Base-by-base conservation (phyloP, 2,797 vertebrate genomes). In the Falco peregrinus region DNA sequence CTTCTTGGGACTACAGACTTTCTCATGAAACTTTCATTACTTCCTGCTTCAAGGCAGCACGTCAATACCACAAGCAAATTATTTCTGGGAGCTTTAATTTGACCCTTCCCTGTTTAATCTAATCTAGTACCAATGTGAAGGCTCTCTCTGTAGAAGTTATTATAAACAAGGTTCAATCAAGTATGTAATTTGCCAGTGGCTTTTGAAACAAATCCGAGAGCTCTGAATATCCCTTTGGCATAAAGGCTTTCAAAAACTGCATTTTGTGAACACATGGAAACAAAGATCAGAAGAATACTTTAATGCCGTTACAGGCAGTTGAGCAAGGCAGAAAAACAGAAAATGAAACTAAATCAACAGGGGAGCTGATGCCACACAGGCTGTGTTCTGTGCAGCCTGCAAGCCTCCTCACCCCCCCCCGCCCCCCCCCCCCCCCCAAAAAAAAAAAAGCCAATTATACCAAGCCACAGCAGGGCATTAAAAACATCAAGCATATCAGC, bases 341-440 rank as follows among this genome's bases (percentile, higher is more conserved):
- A 98, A 97, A 96, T 90, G 93, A 98, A 98, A 97, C 95, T 97
- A 97, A 97, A 96, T 96, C 97, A 98, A 97, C 97, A 98, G 95
- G 96, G 86, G 89, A 92, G 93, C 95, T 13, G 3, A 95, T 97
- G 95, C 90, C 96, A 96, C 89, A 92, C 95, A 94, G 94, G 80
- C 88, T 84, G 94, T 53, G 61, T 16, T 70, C 41, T 61, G 63
- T 13, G 53, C 54, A 94, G 91, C 47, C 82, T 61, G 84, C 4
- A 47, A 94, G 68, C 77, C 82, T 95, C 78, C 85, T 68, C 33
- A 6, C 63, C 37, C 37, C 37, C 10, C 37, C 37, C n/a, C n/a
- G n/a, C 35, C 35, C 35, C 35, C 35, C n/a, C n/a, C n/a, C n/a
- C n/a, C n/a, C n/a, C n/a, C n/a, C n/a, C n/a, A 9, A 9, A 37